Evolutionary conservation across 2,888 invertebrate species (phyloP), one percentile per base, ranked within the genome.

Genomic region (Ophioninae sp.): DNA sequence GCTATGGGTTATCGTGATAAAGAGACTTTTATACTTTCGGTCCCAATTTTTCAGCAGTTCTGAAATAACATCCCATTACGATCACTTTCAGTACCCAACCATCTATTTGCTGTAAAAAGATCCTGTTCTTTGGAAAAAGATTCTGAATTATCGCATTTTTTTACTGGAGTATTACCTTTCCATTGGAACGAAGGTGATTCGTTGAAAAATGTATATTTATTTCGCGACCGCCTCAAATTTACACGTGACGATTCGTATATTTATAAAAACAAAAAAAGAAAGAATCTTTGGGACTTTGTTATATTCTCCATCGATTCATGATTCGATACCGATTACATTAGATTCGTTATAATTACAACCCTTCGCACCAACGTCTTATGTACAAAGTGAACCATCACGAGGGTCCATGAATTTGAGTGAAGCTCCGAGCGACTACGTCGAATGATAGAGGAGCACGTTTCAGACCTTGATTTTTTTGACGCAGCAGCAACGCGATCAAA

Each of bases 251-350:
- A 71, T 78, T 72, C 67, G 72, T 76, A 63, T 67, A 65, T 56
- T 61, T 22, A 71, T 63, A 41, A 51, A 74, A 58, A 73, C 20
- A 65, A 74, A 77, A 82, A 80, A 79, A 72, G 81, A 67, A 82
- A 41, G 73, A 85, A 84, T 79, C 79, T 78, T 82, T 85, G 82
- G 82, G 73, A 79, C 67, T 39, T 83, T 71, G 23, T 80, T 79
- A 20, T 61, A 44, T 72, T 56, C 64, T 80, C 76, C 76, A 67
- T 82, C 78, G 75, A 82, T 84, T 76, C 80, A 71, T 78, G 59
- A 76, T 79, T 81, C 79, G n/a, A 72, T 81, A 69, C 69, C 41
- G 65, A 71, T 78, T 78, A 79, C 71, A 81, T 80, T 63, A 77
- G 30, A 75, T 71, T 61, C 65, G 41, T 75, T 81, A 84, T 75